Evolutionary conservation across 2,113 vertebrate genomes (phyloP).

Genomic region (Myrmophylax atrothorax): DNA sequence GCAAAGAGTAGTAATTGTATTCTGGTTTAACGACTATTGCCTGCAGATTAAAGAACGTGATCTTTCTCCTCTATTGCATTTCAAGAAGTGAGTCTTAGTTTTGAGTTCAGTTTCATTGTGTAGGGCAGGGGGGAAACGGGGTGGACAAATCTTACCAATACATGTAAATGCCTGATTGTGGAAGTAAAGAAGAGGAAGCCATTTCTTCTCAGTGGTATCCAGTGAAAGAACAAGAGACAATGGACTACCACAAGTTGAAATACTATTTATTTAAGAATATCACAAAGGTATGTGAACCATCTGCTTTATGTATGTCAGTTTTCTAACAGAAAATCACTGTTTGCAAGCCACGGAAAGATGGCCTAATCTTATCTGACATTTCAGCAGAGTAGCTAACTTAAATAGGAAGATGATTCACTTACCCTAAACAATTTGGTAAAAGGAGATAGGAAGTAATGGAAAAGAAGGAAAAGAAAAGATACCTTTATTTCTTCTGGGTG

Average conservation of each 20-base stretch:
- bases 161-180: background rate
- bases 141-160: background rate
- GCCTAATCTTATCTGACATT: background rate
- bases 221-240: background rate
- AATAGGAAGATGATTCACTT: background rate
- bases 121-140: too few relatives aligned
- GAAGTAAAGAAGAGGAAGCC: background rate
- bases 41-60: accelerated
- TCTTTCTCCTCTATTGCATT: background rate
- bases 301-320: background rate
- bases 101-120: background rate
- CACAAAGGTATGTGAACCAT: background rate
- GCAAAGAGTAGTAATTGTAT: background rate
- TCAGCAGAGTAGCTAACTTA: background rate
- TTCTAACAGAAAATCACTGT: background rate
- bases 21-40: background rate
- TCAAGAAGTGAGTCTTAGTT: background rate
- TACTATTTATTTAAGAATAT: background rate
- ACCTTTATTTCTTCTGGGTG: background rate
- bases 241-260: background rate
- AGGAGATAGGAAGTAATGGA: background rate
- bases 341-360: background rate
- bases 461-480: background rate
- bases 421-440: background rate
- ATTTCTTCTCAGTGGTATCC: background rate